Conservation (phyloP, 2,888 invertebrate species). For the Trichogramma evanescens region DNA sequence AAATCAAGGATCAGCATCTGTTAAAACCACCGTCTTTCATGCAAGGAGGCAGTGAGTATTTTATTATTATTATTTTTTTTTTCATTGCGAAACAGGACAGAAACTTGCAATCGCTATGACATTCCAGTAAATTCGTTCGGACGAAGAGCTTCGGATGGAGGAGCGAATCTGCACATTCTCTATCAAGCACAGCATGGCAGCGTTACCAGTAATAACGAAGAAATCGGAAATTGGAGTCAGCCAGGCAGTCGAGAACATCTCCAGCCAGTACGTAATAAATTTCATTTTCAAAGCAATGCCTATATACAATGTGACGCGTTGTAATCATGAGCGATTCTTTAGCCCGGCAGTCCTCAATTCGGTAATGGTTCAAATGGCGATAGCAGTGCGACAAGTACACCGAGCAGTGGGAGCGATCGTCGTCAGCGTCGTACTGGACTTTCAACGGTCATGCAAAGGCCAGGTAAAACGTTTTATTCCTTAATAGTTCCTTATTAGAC, state of each 20-base stretch:
- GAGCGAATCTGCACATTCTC: conserved; percentile 79
- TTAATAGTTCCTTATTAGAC: conserved; percentile 12
- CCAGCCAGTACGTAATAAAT: conserved; percentile 45
- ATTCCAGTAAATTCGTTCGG: conserved; percentile 69
- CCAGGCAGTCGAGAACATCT: conserved; percentile 54
- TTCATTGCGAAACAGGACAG: background rate
- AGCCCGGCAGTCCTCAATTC: conserved; percentile 43
- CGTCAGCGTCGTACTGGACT: conserved; percentile 75
- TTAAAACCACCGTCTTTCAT: conserved; percentile 88
- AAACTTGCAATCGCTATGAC: conserved; percentile 19
- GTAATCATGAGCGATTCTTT: conserved; percentile 8
- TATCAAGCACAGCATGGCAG: conserved; percentile 48
- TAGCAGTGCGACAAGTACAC: conserved; percentile 49
- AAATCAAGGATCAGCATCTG: conserved; percentile 87
- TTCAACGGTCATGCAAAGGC: conserved; percentile 78
- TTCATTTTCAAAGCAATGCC: background rate
- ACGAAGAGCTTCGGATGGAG: conserved; percentile 90
- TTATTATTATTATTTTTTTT: background rate
- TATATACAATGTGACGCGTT: background rate
- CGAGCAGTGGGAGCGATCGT: conserved; percentile 50
- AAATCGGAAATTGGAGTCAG: conserved; percentile 52
- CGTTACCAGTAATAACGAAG: conserved; percentile 33
- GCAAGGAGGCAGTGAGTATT: conserved; percentile 62
- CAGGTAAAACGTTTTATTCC: conserved; percentile 55
- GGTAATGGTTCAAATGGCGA: conserved; percentile 40